Evolutionary conservation across 2,797 vertebrate genomes (phyloP).

Genomic region (Lutjanus argentimaculatus): DNA sequence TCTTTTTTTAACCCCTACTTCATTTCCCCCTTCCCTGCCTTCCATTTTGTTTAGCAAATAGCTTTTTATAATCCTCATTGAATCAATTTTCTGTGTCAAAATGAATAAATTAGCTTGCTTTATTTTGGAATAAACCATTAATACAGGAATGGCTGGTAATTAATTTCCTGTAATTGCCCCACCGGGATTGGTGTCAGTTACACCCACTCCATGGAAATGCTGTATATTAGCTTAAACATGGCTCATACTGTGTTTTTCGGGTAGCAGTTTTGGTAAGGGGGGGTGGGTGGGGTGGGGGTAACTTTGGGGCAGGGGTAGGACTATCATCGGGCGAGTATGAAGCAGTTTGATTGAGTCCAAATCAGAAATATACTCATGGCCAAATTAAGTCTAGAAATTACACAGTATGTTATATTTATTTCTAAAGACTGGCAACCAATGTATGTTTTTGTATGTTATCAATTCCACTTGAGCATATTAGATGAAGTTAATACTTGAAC

Average conservation of each 20-base stretch:
- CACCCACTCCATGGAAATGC: slow-evolving; percentile 82
- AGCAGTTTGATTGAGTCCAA: slow-evolving; percentile 50
- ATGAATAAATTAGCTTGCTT: slow-evolving; percentile 86
- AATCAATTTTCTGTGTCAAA: slow-evolving; percentile 86
- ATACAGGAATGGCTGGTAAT: slow-evolving; percentile 85
- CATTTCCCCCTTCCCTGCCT: slow-evolving; percentile 73
- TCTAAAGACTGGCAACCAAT: slow-evolving; percentile 50
- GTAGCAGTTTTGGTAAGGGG: slow-evolving; percentile 42
- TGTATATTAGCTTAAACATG: slow-evolving; percentile 80
- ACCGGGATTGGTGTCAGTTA: slow-evolving; percentile 86
- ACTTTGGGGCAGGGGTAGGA: slow-evolving; percentile 17
- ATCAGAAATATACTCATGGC: slow-evolving; percentile 38
- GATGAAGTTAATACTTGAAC: slow-evolving; percentile 80
- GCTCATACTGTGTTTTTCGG: slow-evolving; percentile 69
- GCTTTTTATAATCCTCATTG: slow-evolving; percentile 84
- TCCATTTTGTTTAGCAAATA: slow-evolving; percentile 86
- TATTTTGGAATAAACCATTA: slow-evolving; percentile 87
- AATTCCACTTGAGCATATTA: slow-evolving; percentile 70
- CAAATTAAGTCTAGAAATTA: slow-evolving; percentile 57
- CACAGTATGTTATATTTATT: slow-evolving; percentile 36
- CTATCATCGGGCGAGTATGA: not conserved
- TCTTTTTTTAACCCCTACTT: slow-evolving; percentile 83
- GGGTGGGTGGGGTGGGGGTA: not conserved
- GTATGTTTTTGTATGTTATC: slow-evolving; percentile 71
- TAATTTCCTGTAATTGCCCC: slow-evolving; percentile 89